phyloP scores from a whole-genome alignment of 1,140 invertebrate species.

The Steinernema khuongi region DNA sequence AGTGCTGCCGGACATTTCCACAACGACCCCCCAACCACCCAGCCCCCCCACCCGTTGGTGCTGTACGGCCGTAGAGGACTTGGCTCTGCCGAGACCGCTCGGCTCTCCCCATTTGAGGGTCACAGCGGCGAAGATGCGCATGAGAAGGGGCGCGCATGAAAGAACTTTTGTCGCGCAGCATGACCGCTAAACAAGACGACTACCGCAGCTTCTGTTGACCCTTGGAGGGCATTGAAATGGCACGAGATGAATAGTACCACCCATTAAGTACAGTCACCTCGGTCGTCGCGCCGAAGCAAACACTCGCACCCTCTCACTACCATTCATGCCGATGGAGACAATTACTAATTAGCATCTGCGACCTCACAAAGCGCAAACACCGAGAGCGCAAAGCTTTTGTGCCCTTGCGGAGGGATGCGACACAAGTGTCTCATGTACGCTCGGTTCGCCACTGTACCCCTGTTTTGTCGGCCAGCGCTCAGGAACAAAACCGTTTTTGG shows the following conservation, averaged over 20 bases:
- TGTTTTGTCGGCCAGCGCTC: not conserved
- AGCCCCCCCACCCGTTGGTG: no score
- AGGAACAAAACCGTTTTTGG: not conserved
- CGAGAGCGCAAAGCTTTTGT: not conserved
- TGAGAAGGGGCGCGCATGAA: constrained; percentile 1
- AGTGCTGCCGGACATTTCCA: not conserved
- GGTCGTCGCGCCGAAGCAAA: not conserved
- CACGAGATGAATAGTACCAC: constrained; percentile 10
- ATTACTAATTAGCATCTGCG: constrained; percentile 10
- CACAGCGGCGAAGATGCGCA: not conserved
- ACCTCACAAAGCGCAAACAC: not conserved
- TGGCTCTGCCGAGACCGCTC: not conserved
- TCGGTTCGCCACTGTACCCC: not conserved
- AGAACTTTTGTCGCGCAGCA: constrained; percentile 14
- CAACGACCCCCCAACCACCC: no score
- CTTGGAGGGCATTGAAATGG: constrained; percentile 2
- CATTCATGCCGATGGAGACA: not conserved
- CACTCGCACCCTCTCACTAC: not conserved
- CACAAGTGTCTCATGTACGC: not conserved
- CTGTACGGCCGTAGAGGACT: no score
- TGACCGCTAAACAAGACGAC: constrained; percentile 4
- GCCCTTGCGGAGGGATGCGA: not conserved
- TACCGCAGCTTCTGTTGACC: constrained; percentile 14
- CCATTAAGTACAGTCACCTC: constrained; percentile 14
- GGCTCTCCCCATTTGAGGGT: not conserved